Percentiles rank a stretch among this genome's conserved stretches.
Conservation (phyloP, 2,113 vertebrate species). For the Pelobates fuscus region DNA sequence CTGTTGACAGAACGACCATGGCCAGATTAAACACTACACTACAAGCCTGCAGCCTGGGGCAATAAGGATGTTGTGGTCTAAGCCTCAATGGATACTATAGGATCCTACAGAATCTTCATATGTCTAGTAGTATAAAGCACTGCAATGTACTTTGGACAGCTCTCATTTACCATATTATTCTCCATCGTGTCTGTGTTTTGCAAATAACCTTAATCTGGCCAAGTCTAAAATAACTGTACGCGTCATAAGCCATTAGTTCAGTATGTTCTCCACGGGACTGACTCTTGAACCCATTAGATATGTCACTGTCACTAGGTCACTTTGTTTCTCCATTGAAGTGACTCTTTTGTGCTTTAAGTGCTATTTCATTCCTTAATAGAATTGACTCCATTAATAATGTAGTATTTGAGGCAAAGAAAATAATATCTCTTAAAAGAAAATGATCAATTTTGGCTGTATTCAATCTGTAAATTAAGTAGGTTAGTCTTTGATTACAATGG, state of each 20-base stretch:
- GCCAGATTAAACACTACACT: too few species aligned
- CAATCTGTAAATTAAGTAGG: not conserved
- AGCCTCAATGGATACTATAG: too few species aligned
- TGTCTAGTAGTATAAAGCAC: too few species aligned
- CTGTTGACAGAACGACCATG: too few species aligned
- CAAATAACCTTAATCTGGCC: not conserved
- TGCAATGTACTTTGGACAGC: too few species aligned
- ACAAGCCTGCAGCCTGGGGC: too few species aligned
- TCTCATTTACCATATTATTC: too few species aligned
- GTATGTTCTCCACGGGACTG: not conserved
- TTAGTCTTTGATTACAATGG: not conserved
- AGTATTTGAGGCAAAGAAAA: not conserved
- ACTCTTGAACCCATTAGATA: constrained; percentile 4
- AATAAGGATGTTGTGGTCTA: too few species aligned
- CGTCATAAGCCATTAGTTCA: constrained; percentile 7
- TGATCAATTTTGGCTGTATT: not conserved
- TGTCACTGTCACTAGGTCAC: constrained; percentile 7
- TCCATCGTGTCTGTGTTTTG: not conserved
- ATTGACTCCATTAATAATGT: not conserved
- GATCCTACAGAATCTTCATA: too few species aligned
- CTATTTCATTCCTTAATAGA: not conserved
- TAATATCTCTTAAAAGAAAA: not conserved
- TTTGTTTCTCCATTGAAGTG: not conserved
- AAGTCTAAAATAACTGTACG: not conserved
- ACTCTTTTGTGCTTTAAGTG: not conserved